A percentile compares a stretch with the other conserved stretches of the same genome.
Conservation (phyloP, 2,888 invertebrate species). For the Embidobia sp. region DNA sequence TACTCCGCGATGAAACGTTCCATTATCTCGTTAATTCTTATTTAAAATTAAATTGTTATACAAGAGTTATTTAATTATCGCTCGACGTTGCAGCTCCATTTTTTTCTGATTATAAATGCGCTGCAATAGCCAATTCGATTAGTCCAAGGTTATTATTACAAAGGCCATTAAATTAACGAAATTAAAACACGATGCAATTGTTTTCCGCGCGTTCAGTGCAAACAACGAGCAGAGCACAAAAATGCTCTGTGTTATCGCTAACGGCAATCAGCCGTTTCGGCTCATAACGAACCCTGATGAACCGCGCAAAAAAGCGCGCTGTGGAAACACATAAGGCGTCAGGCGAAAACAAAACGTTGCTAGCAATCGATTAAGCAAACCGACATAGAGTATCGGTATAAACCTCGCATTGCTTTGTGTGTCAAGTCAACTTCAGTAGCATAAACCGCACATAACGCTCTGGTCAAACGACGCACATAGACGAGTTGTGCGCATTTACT, state of each 20-base stretch:
- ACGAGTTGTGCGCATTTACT: constrained; percentile 36
- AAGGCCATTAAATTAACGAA: constrained; percentile 8
- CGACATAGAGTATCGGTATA: constrained; percentile 52
- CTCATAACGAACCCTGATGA: too few relatives aligned
- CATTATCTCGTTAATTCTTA: constrained; percentile 27
- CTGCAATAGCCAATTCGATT: constrained; percentile 6
- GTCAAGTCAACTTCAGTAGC: constrained; percentile 58
- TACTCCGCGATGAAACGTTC: constrained; percentile 16
- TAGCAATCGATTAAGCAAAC: constrained; percentile 52
- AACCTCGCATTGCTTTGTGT: constrained; percentile 58
- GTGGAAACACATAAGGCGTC: constrained; percentile 43
- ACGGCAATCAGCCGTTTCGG: too few relatives aligned
- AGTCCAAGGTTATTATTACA: constrained; percentile 2
- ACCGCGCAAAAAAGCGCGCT: too few relatives aligned
- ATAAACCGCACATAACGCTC: constrained; percentile 49
- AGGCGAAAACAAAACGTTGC: constrained; percentile 16
- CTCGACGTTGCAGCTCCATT: background rate
- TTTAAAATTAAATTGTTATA: constrained; percentile 21
- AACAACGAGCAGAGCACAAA: too few relatives aligned
- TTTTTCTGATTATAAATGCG: constrained; percentile 19
- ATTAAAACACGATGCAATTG: background rate
- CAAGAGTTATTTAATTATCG: constrained; percentile 23
- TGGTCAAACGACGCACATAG: constrained; percentile 39
- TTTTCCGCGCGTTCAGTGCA: too few relatives aligned
- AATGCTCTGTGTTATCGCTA: too few relatives aligned